These are phyloP conservation scores for Megalops cyprinoides DNA, from an alignment of 2,797 vertebrate species.

Conservation along the genomic window DNA sequence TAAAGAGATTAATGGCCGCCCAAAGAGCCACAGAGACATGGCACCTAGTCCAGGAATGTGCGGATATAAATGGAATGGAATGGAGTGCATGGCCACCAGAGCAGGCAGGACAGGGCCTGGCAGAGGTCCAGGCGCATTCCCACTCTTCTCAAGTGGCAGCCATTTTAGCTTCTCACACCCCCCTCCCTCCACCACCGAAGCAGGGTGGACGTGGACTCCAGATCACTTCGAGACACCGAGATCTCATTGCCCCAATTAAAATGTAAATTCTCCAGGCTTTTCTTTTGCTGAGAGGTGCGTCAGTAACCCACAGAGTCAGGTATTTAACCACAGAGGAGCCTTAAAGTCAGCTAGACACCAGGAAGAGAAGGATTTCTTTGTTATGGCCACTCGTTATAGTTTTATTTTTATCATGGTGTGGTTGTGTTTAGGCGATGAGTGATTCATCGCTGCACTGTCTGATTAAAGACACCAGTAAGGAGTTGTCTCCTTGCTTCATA, in stretches of 20 bases:
- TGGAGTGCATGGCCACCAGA: slow-evolving; percentile 67
- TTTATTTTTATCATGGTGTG: not conserved
- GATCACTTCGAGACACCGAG: slow-evolving; percentile 7
- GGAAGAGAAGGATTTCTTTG: not conserved
- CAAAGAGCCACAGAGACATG: slow-evolving; percentile 80
- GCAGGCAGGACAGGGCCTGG: slow-evolving; percentile 74
- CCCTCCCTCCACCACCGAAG: slow-evolving; percentile 45
- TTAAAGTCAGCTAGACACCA: not conserved
- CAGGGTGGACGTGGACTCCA: slow-evolving; percentile 30
- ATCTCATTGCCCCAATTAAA: not conserved
- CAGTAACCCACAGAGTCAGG: not conserved
- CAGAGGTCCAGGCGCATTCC: slow-evolving; percentile 57
- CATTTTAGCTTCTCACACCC: slow-evolving; percentile 57
- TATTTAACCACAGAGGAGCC: no score
- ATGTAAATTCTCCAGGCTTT: not conserved
- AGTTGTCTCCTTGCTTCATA: not conserved
- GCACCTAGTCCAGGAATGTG: slow-evolving; percentile 83
- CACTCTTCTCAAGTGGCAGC: slow-evolving; percentile 62
- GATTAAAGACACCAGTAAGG: not conserved
- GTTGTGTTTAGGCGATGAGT: not conserved
- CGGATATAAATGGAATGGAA: slow-evolving; percentile 80
- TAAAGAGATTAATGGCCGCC: slow-evolving; percentile 86
- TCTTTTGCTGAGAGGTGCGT: not conserved
- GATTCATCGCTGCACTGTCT: not conserved
- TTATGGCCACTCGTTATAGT: not conserved